Evolutionary conservation across 2,113 vertebrate species (phyloP), one percentile per base, ranked within the genome.

Genomic region (Apodemus speciosus): DNA sequence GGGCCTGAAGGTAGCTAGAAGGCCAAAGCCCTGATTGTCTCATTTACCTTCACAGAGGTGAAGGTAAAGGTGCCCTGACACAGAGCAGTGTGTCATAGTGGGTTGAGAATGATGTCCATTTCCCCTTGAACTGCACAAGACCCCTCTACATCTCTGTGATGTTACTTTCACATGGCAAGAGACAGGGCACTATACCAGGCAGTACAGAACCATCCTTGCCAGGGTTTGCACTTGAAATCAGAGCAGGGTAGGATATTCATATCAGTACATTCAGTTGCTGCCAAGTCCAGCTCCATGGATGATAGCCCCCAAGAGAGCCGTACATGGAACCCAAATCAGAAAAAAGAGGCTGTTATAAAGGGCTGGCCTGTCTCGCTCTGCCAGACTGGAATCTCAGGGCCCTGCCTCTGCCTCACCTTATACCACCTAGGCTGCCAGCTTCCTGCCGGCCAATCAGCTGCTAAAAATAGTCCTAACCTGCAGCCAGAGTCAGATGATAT

Each of bases 401-500:
- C 30, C 40, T 9, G 32, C 3, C 15, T 83, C 53, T 40, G 18
- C 71, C 60, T 62, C 46, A 53, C 49, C 46, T 35, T 68, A 68
- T 53, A 56, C 35, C 11, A 56, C 35, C 11, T n/a, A 69, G 35
- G 46, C 49, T 71, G 66, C 66, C 27, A 25, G 38, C 27, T 66
- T 66, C 23, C 58, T 62, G 38, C 72, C 20, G 14, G 27, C 43
- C 49, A 38, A 23, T 62, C 58, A 43, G 27, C 40, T 80, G 85
- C 93, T 95, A 85, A 94, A 95, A 91, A 94, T 75, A 95, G 92
- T 15, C 4, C 85, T 27, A 10, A 27, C 49, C 62, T 16, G 51
- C 51, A 32, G 68, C 69, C 92, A 43, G 58, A 38, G 16, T n/a
- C 56, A 25, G n/a, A 15, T 3, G 38, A 30, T 85, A 18, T 13